Conservation (phyloP, 2,888 invertebrate species). For the Acanthosepion esculentum region DNA sequence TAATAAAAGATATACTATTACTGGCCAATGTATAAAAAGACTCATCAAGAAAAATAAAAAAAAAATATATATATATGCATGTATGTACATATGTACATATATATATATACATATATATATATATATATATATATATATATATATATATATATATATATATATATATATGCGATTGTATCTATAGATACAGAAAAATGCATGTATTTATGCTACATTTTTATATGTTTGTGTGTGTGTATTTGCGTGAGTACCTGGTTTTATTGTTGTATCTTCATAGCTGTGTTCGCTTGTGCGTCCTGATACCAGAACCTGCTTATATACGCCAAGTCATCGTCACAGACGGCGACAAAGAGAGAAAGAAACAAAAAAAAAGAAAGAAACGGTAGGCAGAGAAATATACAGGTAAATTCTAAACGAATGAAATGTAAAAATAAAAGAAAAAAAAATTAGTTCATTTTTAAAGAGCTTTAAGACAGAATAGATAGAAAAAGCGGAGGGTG, state of each 20-base stretch:
- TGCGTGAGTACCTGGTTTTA: not conserved
- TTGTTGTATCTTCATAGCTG: not conserved
- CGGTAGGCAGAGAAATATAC: not conserved
- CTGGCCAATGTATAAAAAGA: not conserved
- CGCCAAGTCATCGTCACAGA: not conserved
- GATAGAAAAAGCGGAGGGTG: not conserved
- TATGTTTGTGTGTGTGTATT: not conserved
- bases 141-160: no score
- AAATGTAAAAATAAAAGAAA: not conserved
- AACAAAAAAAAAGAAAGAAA: not conserved
- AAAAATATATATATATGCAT: no score
- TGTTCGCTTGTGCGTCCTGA: not conserved
- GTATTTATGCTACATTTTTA: not conserved
- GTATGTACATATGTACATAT: no score
- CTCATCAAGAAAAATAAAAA: no score
- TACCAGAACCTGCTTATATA: not conserved
- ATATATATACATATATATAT: no score
- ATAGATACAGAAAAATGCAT: not conserved
- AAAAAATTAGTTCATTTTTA: not conserved
- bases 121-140: no score
- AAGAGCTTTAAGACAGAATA: not conserved
- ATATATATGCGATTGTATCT: not conserved
- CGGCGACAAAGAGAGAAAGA: not conserved
- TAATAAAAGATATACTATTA: no score
- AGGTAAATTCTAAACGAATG: not conserved